Percentiles rank a stretch among this genome's conserved stretches.
phyloP scores from a whole-genome alignment of 2,113 vertebrate genomes.

The Mustelus asterias region DNA sequence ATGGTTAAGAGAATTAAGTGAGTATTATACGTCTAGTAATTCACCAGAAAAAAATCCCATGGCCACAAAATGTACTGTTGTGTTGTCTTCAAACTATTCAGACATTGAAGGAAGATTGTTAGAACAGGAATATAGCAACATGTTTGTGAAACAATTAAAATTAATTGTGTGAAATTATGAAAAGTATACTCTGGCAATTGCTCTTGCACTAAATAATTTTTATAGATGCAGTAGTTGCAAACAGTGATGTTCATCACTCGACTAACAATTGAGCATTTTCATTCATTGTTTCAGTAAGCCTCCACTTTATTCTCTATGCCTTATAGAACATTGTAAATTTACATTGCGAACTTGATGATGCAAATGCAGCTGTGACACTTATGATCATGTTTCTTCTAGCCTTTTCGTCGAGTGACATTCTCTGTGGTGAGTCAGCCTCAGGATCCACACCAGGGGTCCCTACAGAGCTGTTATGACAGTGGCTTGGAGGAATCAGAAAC shows the following conservation, averaged over 20 bases:
- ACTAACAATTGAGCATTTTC: neutral
- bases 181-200: too few relatives aligned
- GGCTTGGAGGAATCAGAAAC: constrained; percentile 99
- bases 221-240: neutral
- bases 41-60: neutral
- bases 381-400: constrained; percentile 98
- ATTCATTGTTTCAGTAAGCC: neutral
- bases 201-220: neutral
- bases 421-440: constrained; percentile 99
- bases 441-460: constrained; percentile 99
- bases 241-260: neutral
- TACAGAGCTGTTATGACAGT: constrained; percentile 99
- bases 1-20: constrained; percentile 12
- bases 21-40: neutral
- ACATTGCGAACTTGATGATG: neutral
- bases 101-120: neutral
- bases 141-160: neutral
- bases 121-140: neutral
- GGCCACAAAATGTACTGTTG: neutral
- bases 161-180: neutral
- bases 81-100: neutral
- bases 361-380: constrained; percentile 76
- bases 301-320: neutral
- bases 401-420: constrained; percentile 99
- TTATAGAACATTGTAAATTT: neutral